Evolutionary conservation across 2,797 vertebrate species (phyloP).

Genomic region (Pantherophis vulpinus): DNA sequence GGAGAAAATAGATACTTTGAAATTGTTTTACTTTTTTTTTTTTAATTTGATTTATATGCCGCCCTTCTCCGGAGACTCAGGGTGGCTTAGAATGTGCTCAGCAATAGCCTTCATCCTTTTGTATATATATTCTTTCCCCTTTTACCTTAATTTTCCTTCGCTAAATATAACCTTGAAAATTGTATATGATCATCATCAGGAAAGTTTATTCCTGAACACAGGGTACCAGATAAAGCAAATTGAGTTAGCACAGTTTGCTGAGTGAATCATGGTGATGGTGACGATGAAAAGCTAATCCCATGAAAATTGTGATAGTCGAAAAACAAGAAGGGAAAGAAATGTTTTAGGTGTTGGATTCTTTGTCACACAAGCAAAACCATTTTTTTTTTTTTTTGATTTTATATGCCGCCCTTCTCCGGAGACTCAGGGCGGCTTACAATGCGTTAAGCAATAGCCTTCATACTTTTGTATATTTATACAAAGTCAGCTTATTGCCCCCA

Average conservation of each 20-base stretch:
- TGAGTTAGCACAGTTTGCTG: neutral
- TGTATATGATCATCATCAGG: neutral
- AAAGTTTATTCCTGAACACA: neutral
- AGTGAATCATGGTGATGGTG: neutral
- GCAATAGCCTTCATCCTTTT: no score
- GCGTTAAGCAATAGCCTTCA: no score
- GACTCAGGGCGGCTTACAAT: no score
- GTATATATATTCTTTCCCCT: neutral
- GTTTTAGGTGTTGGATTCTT: neutral
- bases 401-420: no score
- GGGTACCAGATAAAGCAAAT: neutral
- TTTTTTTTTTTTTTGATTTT: no score
- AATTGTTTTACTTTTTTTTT: neutral
- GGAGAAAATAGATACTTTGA: neutral
- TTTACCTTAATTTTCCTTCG: neutral
- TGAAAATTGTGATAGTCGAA: neutral
- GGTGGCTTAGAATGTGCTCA: no score
- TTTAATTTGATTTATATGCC: no score
- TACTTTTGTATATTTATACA: no score
- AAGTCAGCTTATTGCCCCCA: no score
- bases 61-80: no score
- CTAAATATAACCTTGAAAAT: neutral
- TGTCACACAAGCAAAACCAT: neutral
- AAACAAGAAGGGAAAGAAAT: neutral
- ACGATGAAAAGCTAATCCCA: neutral